phyloP scores from a whole-genome alignment of 1,140 invertebrate genomes.

The Conus betulinus region DNA sequence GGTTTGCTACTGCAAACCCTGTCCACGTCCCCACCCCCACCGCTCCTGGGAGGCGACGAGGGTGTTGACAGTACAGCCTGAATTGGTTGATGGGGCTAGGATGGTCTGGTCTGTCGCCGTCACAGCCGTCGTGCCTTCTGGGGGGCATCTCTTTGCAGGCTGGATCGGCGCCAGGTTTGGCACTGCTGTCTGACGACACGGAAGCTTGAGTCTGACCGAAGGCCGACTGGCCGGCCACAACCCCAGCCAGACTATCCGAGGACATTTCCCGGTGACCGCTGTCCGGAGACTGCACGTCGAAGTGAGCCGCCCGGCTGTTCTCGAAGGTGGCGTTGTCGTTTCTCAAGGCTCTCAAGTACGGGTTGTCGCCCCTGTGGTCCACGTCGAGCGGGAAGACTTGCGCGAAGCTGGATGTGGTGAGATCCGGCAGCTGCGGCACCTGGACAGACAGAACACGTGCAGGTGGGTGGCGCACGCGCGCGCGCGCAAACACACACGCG shows the following conservation, averaged over 20 bases:
- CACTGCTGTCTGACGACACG: too few species aligned
- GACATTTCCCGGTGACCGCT: slow-evolving; percentile 71
- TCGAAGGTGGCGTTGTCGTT: slow-evolving; percentile 46
- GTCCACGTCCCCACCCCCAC: slow-evolving; percentile 9
- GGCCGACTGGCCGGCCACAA: background rate
- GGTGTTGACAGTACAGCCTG: too few species aligned
- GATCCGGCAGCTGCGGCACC: background rate
- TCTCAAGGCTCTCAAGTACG: slow-evolving; percentile 49
- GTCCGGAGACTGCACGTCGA: slow-evolving; percentile 66
- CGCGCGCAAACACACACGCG: background rate
- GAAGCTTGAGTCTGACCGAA: slow-evolving; percentile 22
- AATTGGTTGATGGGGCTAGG: too few species aligned
- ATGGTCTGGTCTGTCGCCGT: background rate
- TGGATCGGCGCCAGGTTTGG: background rate
- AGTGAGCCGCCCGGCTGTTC: slow-evolving; percentile 52
- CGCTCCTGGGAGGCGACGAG: too few species aligned
- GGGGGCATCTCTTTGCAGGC: background rate
- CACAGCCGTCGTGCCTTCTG: background rate
- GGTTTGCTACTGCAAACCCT: slow-evolving; percentile 39
- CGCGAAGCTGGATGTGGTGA: background rate
- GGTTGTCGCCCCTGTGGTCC: slow-evolving; percentile 45
- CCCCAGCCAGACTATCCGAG: slow-evolving; percentile 60
- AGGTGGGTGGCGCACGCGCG: background rate
- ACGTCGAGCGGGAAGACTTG: slow-evolving; percentile 56
- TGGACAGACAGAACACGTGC: background rate